Evolutionary conservation across 2,113 vertebrate species (phyloP).

Genomic region (Podarcis raffonei): DNA sequence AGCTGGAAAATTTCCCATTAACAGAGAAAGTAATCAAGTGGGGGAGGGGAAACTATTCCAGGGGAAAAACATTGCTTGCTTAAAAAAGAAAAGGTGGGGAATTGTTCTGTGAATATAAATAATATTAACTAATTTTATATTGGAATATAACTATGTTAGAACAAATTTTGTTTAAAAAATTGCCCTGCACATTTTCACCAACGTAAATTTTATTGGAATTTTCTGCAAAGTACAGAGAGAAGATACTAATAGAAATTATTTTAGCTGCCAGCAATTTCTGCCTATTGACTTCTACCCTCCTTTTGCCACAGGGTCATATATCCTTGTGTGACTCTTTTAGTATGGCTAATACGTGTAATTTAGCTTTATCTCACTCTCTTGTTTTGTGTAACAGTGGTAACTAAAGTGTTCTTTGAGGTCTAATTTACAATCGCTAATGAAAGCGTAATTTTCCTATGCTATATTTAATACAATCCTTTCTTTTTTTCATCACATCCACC

Average conservation of each 20-base stretch:
- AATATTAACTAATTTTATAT: neutral
- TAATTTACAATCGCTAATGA: slow-evolving; percentile 39
- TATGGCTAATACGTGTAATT: neutral
- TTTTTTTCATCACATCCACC: neutral
- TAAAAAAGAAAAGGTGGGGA: neutral
- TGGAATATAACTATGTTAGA: neutral
- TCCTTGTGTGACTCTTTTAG: neutral
- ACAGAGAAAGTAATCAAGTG: neutral
- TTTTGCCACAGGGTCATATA: fast-evolving
- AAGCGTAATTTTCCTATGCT: slow-evolving; percentile 40
- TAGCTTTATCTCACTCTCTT: slow-evolving; percentile 23
- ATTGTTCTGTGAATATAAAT: neutral
- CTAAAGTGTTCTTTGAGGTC: slow-evolving; percentile 21
- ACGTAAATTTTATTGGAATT: neutral
- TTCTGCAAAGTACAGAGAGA: neutral
- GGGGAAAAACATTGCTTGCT: neutral
- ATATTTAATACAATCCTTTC: neutral
- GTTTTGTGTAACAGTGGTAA: slow-evolving; percentile 18
- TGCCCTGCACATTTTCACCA: neutral
- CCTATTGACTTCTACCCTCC: neutral
- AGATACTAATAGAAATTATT: neutral
- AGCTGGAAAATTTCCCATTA: neutral
- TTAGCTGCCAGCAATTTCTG: neutral
- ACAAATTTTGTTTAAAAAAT: neutral
- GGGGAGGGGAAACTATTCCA: neutral